Conservation (phyloP, 2,888 invertebrate species). For the Yponomeuta cagnagella region DNA sequence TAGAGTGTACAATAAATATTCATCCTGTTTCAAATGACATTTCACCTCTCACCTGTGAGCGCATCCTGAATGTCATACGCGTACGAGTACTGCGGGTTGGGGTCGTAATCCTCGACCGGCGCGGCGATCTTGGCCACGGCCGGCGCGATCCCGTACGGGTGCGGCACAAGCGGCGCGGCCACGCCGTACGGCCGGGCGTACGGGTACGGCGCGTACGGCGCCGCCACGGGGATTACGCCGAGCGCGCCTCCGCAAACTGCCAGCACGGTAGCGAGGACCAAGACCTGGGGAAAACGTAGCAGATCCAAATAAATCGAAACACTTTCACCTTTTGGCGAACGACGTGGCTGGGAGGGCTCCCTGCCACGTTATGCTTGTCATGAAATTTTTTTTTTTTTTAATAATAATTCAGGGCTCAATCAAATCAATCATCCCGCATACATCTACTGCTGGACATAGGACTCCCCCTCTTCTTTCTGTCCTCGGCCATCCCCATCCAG, state of each 20-base stretch:
- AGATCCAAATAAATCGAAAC: not conserved
- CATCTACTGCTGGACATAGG: too few relatives aligned
- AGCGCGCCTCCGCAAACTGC: slow-evolving; percentile 7
- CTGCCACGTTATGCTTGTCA: too few relatives aligned
- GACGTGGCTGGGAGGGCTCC: too few relatives aligned
- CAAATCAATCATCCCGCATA: too few relatives aligned
- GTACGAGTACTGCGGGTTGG: slow-evolving; percentile 80
- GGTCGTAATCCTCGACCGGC: slow-evolving; percentile 74
- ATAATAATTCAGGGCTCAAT: too few relatives aligned
- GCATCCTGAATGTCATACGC: slow-evolving; percentile 82
- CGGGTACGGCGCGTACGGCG: slow-evolving; percentile 24
- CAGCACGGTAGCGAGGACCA: slow-evolving; percentile 37
- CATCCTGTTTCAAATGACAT: slow-evolving; percentile 20
- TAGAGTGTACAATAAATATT: too few relatives aligned
- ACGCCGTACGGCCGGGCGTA: slow-evolving; percentile 44
- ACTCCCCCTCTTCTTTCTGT: too few relatives aligned
- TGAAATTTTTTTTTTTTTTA: too few relatives aligned
- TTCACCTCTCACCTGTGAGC: slow-evolving; percentile 76
- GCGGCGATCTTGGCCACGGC: slow-evolving; percentile 47
- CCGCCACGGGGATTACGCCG: slow-evolving; percentile 12
- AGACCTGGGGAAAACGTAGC: slow-evolving; percentile 33
- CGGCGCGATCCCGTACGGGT: slow-evolving; percentile 26
- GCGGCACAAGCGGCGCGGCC: slow-evolving; percentile 27
- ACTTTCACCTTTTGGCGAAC: too few relatives aligned
- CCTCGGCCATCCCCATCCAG: too few relatives aligned